Conservation (phyloP, 2,797 vertebrate genomes). For the Phylloscopus collybita region DNA sequence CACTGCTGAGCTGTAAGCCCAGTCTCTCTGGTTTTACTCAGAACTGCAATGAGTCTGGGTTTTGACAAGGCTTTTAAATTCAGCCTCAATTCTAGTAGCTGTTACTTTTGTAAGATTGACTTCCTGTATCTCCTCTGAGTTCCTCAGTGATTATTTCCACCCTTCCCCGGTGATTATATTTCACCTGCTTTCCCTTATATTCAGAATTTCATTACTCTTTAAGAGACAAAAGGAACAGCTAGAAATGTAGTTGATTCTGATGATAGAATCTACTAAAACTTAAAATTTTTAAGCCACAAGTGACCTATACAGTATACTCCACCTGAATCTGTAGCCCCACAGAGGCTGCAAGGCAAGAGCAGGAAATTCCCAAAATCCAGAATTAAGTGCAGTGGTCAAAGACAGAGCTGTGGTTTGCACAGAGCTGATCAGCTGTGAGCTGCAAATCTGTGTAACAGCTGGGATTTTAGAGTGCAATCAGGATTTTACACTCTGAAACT, state of each 20-base stretch:
- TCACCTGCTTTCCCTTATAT: neutral
- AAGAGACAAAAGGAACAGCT: neutral
- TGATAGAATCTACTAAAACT: neutral
- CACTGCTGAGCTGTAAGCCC: neutral
- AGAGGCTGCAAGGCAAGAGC: neutral
- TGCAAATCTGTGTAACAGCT: neutral
- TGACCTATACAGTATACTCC: neutral
- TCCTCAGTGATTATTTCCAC: neutral
- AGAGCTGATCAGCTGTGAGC: neutral
- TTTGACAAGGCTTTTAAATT: neutral
- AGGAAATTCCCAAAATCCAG: neutral
- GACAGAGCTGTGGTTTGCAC: neutral
- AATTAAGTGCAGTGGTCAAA: neutral
- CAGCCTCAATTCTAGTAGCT: neutral
- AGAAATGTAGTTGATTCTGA: neutral
- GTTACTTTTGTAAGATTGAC: neutral
- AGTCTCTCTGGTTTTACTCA: neutral
- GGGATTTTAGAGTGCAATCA: neutral
- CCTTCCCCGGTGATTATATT: neutral
- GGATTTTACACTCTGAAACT: neutral
- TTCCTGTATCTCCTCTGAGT: neutral
- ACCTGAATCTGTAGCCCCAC: neutral
- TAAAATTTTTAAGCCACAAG: neutral
- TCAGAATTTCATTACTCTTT: neutral
- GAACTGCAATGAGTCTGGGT: neutral